Percentiles rank a stretch among this genome's conserved stretches.
phyloP scores from a whole-genome alignment of 2,113 vertebrate genomes.

The Hippopotamus amphibius region DNA sequence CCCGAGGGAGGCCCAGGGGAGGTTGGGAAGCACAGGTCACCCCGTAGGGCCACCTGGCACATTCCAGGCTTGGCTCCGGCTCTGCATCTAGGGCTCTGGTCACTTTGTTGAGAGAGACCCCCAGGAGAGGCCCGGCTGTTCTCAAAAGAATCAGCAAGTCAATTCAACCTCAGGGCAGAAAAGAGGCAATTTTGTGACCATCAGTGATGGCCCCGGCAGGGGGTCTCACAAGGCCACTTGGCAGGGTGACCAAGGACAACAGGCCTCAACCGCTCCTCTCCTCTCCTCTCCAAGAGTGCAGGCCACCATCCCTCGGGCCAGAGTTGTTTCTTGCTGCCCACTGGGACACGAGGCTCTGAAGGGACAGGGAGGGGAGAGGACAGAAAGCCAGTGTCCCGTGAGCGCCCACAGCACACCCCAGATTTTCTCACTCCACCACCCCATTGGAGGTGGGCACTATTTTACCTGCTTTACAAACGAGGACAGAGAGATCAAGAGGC shows the following conservation, averaged over 20 bases:
- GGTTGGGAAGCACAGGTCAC: background rate
- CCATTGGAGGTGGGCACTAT: background rate
- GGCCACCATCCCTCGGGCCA: background rate
- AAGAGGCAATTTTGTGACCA: background rate
- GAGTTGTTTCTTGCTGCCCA: accelerated
- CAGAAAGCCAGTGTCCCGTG: background rate
- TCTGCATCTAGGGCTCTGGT: background rate
- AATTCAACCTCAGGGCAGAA: background rate
- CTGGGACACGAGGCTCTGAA: background rate
- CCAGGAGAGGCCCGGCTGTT: background rate
- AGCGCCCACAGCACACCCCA: background rate
- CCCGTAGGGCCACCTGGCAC: background rate
- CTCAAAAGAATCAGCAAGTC: background rate
- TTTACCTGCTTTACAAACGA: background rate
- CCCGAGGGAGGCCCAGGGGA: background rate
- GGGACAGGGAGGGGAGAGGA: background rate
- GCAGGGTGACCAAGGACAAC: background rate
- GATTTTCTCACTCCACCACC: background rate
- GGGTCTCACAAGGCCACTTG: background rate
- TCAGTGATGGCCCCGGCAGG: background rate
- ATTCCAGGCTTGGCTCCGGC: background rate
- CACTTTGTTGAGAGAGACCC: background rate
- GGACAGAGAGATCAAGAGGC: background rate
- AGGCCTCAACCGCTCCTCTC: background rate
- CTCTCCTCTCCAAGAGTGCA: background rate